A percentile compares a stretch with the other conserved stretches of the same genome.
phyloP scores from a whole-genome alignment of 2,797 vertebrate species.

The Toxotes lorentzi region DNA sequence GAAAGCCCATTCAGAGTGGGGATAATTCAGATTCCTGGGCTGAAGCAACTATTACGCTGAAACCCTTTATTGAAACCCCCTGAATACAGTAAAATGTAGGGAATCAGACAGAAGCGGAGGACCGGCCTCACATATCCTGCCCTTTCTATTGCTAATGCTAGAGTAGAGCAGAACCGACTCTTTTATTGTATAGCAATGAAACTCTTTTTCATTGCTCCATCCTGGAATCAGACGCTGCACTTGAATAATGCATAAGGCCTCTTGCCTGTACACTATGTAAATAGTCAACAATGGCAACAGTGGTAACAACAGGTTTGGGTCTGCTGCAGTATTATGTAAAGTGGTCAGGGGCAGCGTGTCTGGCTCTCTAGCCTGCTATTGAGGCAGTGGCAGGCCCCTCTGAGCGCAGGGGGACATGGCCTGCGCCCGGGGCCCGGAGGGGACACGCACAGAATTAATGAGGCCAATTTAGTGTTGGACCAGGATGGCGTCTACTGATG shows the following conservation, averaged over 20 bases:
- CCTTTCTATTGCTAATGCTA: slow-evolving; percentile 78
- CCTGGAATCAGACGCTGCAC: slow-evolving; percentile 80
- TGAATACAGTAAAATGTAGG: slow-evolving; percentile 80
- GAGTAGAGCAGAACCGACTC: slow-evolving; percentile 72
- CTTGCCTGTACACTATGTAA: slow-evolving; percentile 85
- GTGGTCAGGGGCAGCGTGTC: slow-evolving; percentile 73
- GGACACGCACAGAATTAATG: slow-evolving; percentile 80
- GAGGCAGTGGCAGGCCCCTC: slow-evolving; percentile 65
- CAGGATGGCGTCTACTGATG: slow-evolving; percentile 70
- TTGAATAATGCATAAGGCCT: slow-evolving; percentile 88
- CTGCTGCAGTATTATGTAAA: slow-evolving; percentile 81
- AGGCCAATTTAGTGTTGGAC: slow-evolving; percentile 78
- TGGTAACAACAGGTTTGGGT: slow-evolving; percentile 82
- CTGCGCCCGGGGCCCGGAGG: slow-evolving; percentile 57
- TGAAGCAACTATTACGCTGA: slow-evolving; percentile 74
- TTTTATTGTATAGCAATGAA: slow-evolving; percentile 83
- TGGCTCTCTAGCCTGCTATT: slow-evolving; percentile 74
- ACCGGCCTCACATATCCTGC: slow-evolving; percentile 71
- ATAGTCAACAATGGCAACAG: slow-evolving; percentile 83
- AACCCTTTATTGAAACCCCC: slow-evolving; percentile 83
- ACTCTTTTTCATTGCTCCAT: slow-evolving; percentile 80
- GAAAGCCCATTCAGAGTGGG: slow-evolving; percentile 54
- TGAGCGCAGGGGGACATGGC: slow-evolving; percentile 60
- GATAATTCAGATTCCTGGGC: slow-evolving; percentile 75
- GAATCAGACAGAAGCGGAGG: slow-evolving; percentile 73